phyloP scores from a whole-genome alignment of 2,797 vertebrate genomes.

The Natrix natrix region DNA sequence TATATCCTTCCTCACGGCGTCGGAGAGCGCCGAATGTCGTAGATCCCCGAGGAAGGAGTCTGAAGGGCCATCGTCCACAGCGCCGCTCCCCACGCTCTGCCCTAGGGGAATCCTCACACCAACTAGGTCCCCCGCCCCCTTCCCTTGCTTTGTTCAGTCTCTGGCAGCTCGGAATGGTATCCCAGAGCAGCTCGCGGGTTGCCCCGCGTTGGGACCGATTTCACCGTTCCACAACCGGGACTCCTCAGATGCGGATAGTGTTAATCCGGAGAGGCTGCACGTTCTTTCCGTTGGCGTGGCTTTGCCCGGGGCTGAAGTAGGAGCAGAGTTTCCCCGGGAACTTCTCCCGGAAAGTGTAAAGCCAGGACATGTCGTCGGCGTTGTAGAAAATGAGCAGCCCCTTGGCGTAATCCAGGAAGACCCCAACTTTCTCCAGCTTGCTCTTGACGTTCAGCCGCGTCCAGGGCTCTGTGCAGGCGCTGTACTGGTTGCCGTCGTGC shows the following conservation, averaged over 20 bases:
- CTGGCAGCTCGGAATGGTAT: rapidly evolving
- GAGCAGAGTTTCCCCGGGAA: constrained; percentile 91
- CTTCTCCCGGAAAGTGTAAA: constrained; percentile 94
- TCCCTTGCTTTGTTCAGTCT: neutral
- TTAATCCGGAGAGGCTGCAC: constrained; percentile 96
- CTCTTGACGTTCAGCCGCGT: constrained; percentile 94
- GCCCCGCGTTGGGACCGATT: neutral
- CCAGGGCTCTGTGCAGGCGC: constrained; percentile 98
- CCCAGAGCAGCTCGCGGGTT: rapidly evolving
- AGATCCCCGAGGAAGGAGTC: too few relatives aligned
- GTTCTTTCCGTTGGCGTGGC: constrained; percentile 96
- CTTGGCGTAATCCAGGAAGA: constrained; percentile 94
- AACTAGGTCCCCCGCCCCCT: too few relatives aligned
- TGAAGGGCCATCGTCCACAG: neutral
- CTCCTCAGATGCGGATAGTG: constrained; percentile 85
- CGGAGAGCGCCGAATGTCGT: neutral
- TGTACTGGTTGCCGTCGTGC: constrained; percentile 98
- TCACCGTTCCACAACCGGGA: neutral
- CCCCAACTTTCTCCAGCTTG: constrained; percentile 96
- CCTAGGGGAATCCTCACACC: neutral
- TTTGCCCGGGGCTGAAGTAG: constrained; percentile 96
- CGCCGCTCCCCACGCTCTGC: neutral
- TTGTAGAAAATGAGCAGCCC: constrained; percentile 98
- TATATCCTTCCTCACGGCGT: neutral
- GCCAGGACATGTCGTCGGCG: constrained; percentile 98